Evolutionary conservation across 92 coral and sea anemone genomes (phyloP), one percentile per base, ranked within the genome.

Genomic region (Heliopora coerulea): DNA sequence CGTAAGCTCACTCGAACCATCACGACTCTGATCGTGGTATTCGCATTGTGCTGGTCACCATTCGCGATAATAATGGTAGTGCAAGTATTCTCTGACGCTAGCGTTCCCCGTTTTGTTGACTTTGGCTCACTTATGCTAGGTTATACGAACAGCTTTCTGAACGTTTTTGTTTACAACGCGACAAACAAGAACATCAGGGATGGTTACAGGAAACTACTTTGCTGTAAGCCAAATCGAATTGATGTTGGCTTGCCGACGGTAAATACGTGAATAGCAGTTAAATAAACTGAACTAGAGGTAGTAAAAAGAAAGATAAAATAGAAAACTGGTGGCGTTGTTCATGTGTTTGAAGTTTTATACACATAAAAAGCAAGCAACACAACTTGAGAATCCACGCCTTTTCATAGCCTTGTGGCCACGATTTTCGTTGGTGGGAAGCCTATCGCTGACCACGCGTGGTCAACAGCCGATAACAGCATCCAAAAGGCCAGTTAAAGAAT

Each of bases 21-120:
- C 14, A 50, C 54, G 63, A 52, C 26, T 5, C 68, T 91, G 76
- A 83, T 91, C 19, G 96, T 91, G 8, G 96, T 91, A 5, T 91
- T 91, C 66, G 66, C 88, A 34, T 42, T 80, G 15, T 91, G 89
- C 42, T 91, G 96, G 97, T 75, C 97, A 3, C 91, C 96, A 0
- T 89, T 91, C 78, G 97, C 91, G 23, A 65, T 89, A 19, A 91
- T 95, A 1, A 91, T 89, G 91, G 77, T 91, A 35, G 64, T 83
- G 8, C 88, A 91, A 56, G 91, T 87, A 17, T 91, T 89, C 62
- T 58, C 39, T 23, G 57, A 65, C 2, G 59, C 42, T 7, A 75
- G 78, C 3, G 74, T 91, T 0, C 96, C 97, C 10, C 59, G 97
- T 6, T 33, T 31, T 2, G 41, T 88, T 2, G 91, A 89, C 44